phyloP scores from a whole-genome alignment of 2,888 invertebrate species.

The Dolichopus griseipennis region DNA sequence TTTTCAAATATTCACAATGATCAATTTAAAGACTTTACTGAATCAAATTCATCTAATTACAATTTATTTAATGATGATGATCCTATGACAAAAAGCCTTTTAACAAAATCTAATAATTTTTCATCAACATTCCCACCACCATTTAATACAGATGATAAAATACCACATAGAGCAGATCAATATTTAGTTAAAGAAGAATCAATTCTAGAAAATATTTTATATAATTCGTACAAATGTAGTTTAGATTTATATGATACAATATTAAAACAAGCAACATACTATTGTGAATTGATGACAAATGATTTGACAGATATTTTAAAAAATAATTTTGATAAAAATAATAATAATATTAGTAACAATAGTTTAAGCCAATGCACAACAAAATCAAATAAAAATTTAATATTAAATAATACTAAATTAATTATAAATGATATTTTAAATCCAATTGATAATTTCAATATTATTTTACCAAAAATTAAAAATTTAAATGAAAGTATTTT shows the following conservation, averaged over 20 bases:
- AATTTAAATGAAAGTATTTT: constrained; percentile 24
- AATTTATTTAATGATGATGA: background rate
- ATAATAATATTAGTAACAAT: background rate
- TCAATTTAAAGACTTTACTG: background rate
- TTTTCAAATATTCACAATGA: background rate
- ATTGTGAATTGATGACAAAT: constrained; percentile 7
- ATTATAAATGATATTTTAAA: constrained; percentile 29
- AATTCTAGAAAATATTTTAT: background rate
- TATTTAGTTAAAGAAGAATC: background rate
- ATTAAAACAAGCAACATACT: background rate
- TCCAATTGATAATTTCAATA: constrained; percentile 37
- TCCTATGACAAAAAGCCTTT: background rate
- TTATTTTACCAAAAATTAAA: constrained; percentile 30
- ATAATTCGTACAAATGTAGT: constrained; percentile 5
- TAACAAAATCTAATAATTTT: background rate
- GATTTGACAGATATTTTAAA: background rate
- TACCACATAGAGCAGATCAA: no score
- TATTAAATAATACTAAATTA: constrained; percentile 21
- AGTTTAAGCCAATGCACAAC: background rate
- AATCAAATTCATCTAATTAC: no score
- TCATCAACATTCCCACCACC: background rate
- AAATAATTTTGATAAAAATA: background rate
- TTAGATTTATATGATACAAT: background rate
- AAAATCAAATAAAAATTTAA: constrained; percentile 2
- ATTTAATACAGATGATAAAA: no score